Base-by-base conservation (phyloP, 2,113 vertebrate species). In the Solenodon paradoxus region DNA sequence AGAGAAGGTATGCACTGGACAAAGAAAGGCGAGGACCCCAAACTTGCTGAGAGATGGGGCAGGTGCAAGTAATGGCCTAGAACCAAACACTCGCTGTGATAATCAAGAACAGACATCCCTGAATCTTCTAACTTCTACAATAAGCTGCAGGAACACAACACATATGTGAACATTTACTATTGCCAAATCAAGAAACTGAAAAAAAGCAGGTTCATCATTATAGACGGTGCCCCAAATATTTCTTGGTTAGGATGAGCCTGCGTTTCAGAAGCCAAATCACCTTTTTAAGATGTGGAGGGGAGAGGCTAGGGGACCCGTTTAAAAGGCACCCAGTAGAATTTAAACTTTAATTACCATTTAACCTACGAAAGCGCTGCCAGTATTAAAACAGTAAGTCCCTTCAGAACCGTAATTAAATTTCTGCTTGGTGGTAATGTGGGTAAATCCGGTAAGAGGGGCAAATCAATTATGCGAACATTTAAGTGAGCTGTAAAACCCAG, bases 271-370 rank as follows among this genome's bases (percentile, higher is more conserved):
- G 74, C 55, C 69, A 89, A 85, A 87, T 88, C 51, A 68, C 26
- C 49, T 89, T 88, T 90, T 59, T 71, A 51, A 22, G 22, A 42
- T 69, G 11, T n/a, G 51, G 35, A 15, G 59, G 35, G 40, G 57
- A 32, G 64, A 72, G 32, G 74, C 13, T n/a, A 74, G n/a, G 63
- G n/a, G 64, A 77, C 80, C 80, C 9, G 24, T 63, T 77, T 75
- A 80, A 94, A 94, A 90, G 75, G 80, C 72, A 28, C 86, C 35
- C 89, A 49, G 42, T 51, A 82, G 94, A 95, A 81, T 95, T 86
- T 93, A 78, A 89, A 74, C 86, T 78, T 80, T 87, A 94, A 96
- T 97, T 89, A 83, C 95, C 90, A 95, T 77, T 92, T 96, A 96
- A 83, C 19, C 64, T 72, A 42, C 1, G 42, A 92, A 93, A 94